Conservation (phyloP, 2,888 invertebrate genomes). For the Oscheius sp. region DNA sequence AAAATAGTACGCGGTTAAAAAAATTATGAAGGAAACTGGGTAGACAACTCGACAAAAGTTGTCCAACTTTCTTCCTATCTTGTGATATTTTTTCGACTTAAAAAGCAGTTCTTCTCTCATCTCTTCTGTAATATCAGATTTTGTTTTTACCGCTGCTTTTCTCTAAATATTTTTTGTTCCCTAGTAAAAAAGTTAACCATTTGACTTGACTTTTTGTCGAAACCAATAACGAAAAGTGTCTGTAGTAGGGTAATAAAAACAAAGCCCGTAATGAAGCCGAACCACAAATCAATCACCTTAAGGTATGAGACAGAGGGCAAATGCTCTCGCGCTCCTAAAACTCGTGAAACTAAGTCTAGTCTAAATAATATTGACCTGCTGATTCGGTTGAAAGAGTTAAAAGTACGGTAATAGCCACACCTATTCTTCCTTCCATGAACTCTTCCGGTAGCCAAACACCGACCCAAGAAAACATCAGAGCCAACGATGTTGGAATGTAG, state of each 20-base stretch:
- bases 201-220: conserved; percentile 68
- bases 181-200: conserved; percentile 43
- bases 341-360: too few species aligned
- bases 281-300: conserved; percentile 70
- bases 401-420: conserved; percentile 69
- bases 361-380: too few species aligned
- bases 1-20: conserved; percentile 69
- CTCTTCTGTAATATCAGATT: conserved; percentile 66
- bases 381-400: conserved; percentile 69
- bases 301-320: conserved; percentile 69
- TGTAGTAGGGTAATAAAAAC: conserved; percentile 70
- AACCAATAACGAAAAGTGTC: conserved; percentile 69
- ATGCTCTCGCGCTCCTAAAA: conserved; percentile 69
- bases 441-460: conserved; percentile 70
- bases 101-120: conserved; percentile 58
- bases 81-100: conserved; percentile 66
- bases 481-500: conserved; percentile 69
- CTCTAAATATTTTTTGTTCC: conserved; percentile 30
- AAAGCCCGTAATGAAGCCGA: conserved; percentile 70
- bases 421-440: conserved; percentile 70
- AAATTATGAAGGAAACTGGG: conserved; percentile 66
- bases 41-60: conserved; percentile 69
- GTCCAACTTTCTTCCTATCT: conserved; percentile 65
- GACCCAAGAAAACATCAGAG: conserved; percentile 70
- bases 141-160: conserved; percentile 66